Evolutionary conservation across 2,888 invertebrate species (phyloP).

Genomic region (Chalcis sispes): DNA sequence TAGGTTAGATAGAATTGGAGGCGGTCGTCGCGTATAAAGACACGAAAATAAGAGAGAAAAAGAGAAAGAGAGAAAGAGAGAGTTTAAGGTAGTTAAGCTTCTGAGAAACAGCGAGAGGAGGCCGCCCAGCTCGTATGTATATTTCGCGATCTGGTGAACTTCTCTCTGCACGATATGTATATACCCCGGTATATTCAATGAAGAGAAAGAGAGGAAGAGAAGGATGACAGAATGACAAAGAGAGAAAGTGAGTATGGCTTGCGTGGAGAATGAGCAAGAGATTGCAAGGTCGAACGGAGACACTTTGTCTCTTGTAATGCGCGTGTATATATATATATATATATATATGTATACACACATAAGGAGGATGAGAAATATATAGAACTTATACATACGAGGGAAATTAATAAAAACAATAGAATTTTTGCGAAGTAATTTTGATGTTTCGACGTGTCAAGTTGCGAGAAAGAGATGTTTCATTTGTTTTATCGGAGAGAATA

Average conservation of each 20-base stretch:
- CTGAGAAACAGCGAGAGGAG: conserved; percentile 57
- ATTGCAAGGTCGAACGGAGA: too few relatives aligned
- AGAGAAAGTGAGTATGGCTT: conserved; percentile 16
- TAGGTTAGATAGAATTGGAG: conserved; percentile 51
- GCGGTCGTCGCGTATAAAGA: too few relatives aligned
- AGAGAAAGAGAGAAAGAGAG: conserved; percentile 20
- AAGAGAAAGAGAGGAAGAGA: conserved; percentile 18
- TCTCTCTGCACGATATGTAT: background rate
- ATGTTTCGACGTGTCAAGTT: too few relatives aligned
- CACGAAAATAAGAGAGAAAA: conserved; percentile 23
- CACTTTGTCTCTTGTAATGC: too few relatives aligned
- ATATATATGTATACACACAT: too few relatives aligned
- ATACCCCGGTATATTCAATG: conserved; percentile 43
- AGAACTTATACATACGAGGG: background rate
- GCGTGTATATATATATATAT: too few relatives aligned
- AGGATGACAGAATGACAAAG: conserved; percentile 39
- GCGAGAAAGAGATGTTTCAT: too few relatives aligned
- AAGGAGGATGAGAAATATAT: background rate
- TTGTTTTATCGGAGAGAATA: too few relatives aligned
- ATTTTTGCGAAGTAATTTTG: too few relatives aligned
- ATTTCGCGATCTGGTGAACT: too few relatives aligned
- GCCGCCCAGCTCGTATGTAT: conserved; percentile 53
- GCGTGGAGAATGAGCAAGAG: background rate
- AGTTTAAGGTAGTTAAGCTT: conserved; percentile 61
- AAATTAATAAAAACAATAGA: conserved; percentile 4